Evolutionary conservation across 2,888 invertebrate genomes (phyloP), one percentile per base, ranked within the genome.

Genomic region (Lasioglossum figueresi): DNA sequence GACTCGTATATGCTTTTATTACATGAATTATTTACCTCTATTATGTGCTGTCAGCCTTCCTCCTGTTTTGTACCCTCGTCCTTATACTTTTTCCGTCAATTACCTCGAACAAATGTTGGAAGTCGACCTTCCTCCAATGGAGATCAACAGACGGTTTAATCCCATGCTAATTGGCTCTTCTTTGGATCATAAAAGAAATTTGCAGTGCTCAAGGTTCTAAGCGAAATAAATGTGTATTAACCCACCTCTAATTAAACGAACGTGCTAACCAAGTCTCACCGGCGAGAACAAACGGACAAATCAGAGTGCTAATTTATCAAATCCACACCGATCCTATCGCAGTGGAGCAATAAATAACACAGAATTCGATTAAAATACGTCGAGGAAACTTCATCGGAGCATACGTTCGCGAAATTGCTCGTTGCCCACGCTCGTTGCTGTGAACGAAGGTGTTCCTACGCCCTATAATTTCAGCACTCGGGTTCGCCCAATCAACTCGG

Each of bases 401-500:
- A n/a, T 27, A 59, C 27, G 48, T 48, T 48, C 23, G 48, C 48
- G 23, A 2, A 23, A 23, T n/a, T n/a, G n/a, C n/a, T n/a, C n/a
- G n/a, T n/a, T n/a, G n/a, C n/a, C 48, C 23, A 23, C 8, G 23
- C 8, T 23, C 52, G 52, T 59, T 4, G 59, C 59, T 27, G 19
- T 2, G 19, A 16, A 31, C 66, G 31, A 66, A 66, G 52, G 23
- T n/a, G n/a, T 52, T 52, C 52, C 3, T n/a, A n/a, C 52, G 34
- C 66, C 19, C 34, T 66, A 34, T 66, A 34, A 66, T 66, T 66
- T 31, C 31, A 19, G 66, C 66, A 8, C 19, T 8, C 31, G 34
- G 34, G 66, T 34, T 66, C 66, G 34, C 66, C 66, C 34, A 66
- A 66, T 66, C 66, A 34, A 19, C 66, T 66, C 34, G 66, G 16